Evolutionary conservation across 1,140 invertebrate species (phyloP), one percentile per base, ranked within the genome.

Genomic region (Pararge aegeria): DNA sequence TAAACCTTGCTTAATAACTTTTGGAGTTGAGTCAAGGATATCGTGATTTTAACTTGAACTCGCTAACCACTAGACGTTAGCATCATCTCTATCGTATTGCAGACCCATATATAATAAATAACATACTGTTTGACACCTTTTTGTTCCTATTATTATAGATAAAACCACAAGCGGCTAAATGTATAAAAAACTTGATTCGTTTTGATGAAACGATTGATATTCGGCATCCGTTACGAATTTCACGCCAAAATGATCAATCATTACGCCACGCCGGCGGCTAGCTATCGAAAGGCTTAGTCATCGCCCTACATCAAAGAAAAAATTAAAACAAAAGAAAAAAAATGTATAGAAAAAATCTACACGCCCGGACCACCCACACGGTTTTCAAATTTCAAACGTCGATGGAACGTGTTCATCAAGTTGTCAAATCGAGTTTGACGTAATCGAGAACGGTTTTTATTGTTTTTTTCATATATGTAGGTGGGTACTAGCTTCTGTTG

Each of bases 401-500:
- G 80, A 82, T 77, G 63, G 73, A 76, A 74, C 79, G 81, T 84
- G 83, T 87, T 86, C 86, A 86, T 87, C 83, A 83, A 87, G 65
- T 83, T 89, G 86, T 87, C 83, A 87, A 89, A 89, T 87, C 68
- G 75, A 73, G 62, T 86, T 86, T 82, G 86, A 89, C 86, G 77
- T 85, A 84, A 84, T 84, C 77, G 76, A 72, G 69, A 74, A 77
- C 67, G 64, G 61, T 61, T 70, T 68, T 76, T 85, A 85, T 81
- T 74, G 54, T 40, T 63, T 78, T 81, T 86, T 78, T 78, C 64
- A 37, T 0, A 12, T 16, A n/a, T 10, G 13, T 42, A 42, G 3
- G n/a, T 54, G 57, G 59, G 56, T 73, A 72, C 62, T 66, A 74
- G 75, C 80, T 83, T 81, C 80, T 82, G 73, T 78, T 71, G 64